Evolutionary conservation across 2,888 invertebrate genomes (phyloP).

Genomic region (Philereme vetulata): DNA sequence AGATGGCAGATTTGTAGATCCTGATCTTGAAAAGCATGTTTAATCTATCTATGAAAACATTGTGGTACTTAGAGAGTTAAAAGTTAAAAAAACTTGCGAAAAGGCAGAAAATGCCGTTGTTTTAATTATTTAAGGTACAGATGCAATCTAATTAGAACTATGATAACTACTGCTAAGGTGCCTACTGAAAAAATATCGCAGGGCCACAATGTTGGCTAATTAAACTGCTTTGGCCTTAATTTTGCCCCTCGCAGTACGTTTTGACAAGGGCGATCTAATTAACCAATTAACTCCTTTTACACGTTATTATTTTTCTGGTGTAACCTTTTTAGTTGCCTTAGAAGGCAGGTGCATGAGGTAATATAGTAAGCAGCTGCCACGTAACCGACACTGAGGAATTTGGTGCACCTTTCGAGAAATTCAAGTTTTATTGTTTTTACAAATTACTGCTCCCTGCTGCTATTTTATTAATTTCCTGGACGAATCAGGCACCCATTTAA

Average conservation of each 20-base stretch:
- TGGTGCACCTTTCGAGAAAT: slow-evolving; percentile 44
- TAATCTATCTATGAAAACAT: too few species aligned
- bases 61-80: too few species aligned
- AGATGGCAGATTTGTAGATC: background rate
- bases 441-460: too few species aligned
- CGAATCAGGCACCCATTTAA: too few species aligned
- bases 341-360: slow-evolving; percentile 51
- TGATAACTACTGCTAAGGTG: too few species aligned
- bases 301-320: slow-evolving; percentile 26
- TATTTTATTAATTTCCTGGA: too few species aligned
- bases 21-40: too few species aligned
- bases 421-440: background rate
- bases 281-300: slow-evolving; percentile 29
- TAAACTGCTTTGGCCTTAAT: slow-evolving; percentile 22
- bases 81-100: too few species aligned
- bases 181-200: too few species aligned
- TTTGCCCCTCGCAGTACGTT: slow-evolving; percentile 21
- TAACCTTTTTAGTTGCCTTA: slow-evolving; percentile 26
- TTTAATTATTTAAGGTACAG: too few species aligned
- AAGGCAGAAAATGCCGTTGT: too few species aligned
- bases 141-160: too few species aligned
- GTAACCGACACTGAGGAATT: slow-evolving; percentile 55
- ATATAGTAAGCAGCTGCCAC: slow-evolving; percentile 54
- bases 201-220: slow-evolving; percentile 8
- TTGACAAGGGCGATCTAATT: slow-evolving; percentile 49